phyloP scores from a whole-genome alignment of 1,140 invertebrate genomes.

The Prorops nasuta region DNA sequence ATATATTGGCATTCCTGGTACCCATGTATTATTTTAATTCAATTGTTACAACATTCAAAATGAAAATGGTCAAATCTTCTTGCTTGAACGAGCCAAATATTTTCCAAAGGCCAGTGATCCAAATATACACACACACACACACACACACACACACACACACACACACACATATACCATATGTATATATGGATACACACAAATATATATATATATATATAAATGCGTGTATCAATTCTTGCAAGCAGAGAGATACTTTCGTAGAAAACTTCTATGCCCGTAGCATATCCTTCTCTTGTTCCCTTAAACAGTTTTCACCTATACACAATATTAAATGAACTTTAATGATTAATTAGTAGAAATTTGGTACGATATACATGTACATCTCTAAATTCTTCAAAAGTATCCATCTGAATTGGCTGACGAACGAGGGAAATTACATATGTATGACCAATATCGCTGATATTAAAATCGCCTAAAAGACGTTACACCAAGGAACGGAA shows the following conservation, averaged over 20 bases:
- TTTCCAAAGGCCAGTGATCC: no score
- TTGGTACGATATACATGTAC: not conserved
- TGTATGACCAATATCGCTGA: conserved; percentile 4
- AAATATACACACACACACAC: no score
- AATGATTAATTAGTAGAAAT: not conserved
- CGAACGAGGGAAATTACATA: conserved; percentile 16
- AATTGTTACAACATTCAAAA: no score
- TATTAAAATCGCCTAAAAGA: conserved; percentile 48
- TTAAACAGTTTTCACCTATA: no score
- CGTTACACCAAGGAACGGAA: conserved; percentile 47
- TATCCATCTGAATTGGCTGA: conserved; percentile 19
- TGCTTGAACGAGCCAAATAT: no score
- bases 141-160: no score
- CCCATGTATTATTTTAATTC: conserved; percentile 10
- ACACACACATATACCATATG: conserved; percentile 1
- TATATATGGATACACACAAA: no score
- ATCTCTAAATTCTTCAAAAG: conserved; percentile 8
- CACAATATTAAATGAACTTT: no score
- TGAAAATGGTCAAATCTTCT: no score
- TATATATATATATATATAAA: no score
- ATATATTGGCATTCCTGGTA: conserved; percentile 19
- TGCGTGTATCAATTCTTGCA: no score
- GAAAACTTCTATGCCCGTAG: not conserved
- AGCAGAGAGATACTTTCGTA: conserved; percentile 16
- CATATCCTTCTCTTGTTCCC: not conserved